Percentiles rank a stretch among this genome's conserved stretches.
phyloP scores from a whole-genome alignment of 2,113 vertebrate species.

The Pygoscelis antarcticus region DNA sequence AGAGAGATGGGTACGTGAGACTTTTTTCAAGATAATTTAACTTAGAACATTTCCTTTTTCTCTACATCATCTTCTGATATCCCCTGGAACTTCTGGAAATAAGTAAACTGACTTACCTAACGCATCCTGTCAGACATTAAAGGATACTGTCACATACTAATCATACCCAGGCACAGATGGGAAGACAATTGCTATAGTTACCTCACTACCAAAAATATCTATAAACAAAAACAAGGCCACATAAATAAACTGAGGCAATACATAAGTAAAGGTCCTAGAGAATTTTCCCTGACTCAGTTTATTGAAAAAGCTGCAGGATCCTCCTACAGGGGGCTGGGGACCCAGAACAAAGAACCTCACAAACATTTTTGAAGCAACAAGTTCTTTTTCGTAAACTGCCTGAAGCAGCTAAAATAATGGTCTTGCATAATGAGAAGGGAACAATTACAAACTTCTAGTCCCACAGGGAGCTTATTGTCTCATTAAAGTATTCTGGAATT shows the following conservation, averaged over 20 bases:
- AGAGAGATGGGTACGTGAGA: neutral
- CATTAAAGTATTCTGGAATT: neutral
- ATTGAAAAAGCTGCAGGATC: neutral
- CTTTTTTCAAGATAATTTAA: neutral
- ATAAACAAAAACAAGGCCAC: neutral
- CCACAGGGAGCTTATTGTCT: slow-evolving; percentile 14
- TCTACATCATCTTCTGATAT: neutral
- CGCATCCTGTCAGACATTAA: neutral
- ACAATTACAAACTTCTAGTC: slow-evolving; percentile 19
- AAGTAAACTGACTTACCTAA: neutral
- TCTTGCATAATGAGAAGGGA: slow-evolving; percentile 41
- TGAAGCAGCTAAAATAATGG: slow-evolving; percentile 46
- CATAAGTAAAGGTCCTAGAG: neutral
- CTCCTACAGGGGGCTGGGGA: neutral
- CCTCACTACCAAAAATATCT: neutral
- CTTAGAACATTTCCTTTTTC: neutral
- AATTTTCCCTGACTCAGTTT: neutral
- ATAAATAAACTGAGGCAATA: neutral
- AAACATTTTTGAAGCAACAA: slow-evolving; percentile 20
- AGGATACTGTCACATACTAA: neutral
- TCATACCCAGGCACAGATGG: neutral
- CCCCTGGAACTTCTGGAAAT: neutral
- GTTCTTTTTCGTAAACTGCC: slow-evolving; percentile 29
- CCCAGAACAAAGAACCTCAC: slow-evolving; percentile 29
- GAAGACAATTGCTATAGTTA: neutral